Percentiles rank a stretch among this genome's conserved stretches.
phyloP scores from a whole-genome alignment of 2,888 invertebrate species.

The Ornithoptera priamus region DNA sequence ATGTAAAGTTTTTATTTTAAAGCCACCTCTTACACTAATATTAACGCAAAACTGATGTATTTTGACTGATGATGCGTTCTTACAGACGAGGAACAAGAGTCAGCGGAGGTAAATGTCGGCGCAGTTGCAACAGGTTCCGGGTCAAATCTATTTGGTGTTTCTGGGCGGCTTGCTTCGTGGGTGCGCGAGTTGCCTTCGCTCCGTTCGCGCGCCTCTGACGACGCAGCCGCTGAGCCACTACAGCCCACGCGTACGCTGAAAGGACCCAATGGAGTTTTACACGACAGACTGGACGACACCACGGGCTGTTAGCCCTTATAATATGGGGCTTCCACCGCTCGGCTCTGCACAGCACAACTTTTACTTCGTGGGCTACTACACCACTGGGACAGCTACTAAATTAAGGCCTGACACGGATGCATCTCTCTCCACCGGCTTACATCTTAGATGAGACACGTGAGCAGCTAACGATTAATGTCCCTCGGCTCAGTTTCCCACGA shows the following conservation, averaged over 20 bases:
- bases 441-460: not conserved
- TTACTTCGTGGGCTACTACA: not conserved
- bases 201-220: slow-evolving; percentile 62
- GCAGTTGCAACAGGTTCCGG: slow-evolving; percentile 73
- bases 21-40: not conserved
- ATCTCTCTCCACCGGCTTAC: not conserved
- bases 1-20: not conserved
- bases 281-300: slow-evolving; percentile 33
- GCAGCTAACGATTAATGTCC: not conserved
- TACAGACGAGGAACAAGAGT: slow-evolving; percentile 68
- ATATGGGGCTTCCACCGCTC: not conserved
- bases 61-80: not conserved
- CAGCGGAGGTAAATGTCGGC: slow-evolving; percentile 70
- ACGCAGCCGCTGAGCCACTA: slow-evolving; percentile 62
- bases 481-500: not conserved
- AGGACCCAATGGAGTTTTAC: slow-evolving; percentile 56
- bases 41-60: not conserved
- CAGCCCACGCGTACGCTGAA: slow-evolving; percentile 41
- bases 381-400: not conserved
- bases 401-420: not conserved
- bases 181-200: slow-evolving; percentile 74
- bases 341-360: not conserved
- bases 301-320: slow-evolving; percentile 37
- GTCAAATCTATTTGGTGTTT: slow-evolving; percentile 75
- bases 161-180: slow-evolving; percentile 74